Percentiles rank a stretch among this genome's conserved stretches.
Evolutionary conservation across 2,797 vertebrate species (phyloP).

Genomic region (Adrianichthys oophorus): DNA sequence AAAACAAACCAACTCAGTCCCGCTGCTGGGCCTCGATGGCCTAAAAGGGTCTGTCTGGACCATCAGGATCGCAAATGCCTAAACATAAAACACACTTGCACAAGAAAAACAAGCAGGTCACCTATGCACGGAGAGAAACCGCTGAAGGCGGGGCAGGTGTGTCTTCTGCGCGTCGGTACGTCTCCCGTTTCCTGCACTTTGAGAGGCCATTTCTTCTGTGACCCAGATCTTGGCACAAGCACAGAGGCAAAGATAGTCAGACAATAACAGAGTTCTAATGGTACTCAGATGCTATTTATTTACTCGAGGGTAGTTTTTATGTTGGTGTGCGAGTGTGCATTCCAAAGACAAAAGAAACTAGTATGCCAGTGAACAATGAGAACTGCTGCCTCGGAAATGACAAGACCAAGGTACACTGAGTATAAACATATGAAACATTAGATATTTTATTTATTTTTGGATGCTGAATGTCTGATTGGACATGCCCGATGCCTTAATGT

Average conservation of each 20-base stretch:
- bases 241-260: slow-evolving; percentile 58
- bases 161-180: slow-evolving; percentile 23
- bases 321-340: slow-evolving; percentile 31
- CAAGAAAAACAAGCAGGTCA: slow-evolving; percentile 40
- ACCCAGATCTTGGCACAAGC: slow-evolving; percentile 54
- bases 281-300: slow-evolving; percentile 60
- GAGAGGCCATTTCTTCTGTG: slow-evolving; percentile 58
- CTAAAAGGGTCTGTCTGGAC: slow-evolving; percentile 43
- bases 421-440: slow-evolving; percentile 56
- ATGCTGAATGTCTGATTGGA: slow-evolving; percentile 75
- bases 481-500: slow-evolving; percentile 80
- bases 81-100: slow-evolving; percentile 7
- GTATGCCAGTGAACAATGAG: slow-evolving; percentile 40
- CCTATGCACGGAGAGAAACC: slow-evolving; percentile 53
- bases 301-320: slow-evolving; percentile 41
- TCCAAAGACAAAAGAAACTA: slow-evolving; percentile 30
- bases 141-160: slow-evolving; percentile 44
- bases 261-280: slow-evolving; percentile 39
- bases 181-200: slow-evolving; percentile 43
- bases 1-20: slow-evolving; percentile 13
- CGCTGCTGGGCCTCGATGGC: slow-evolving; percentile 11
- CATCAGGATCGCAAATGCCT: slow-evolving; percentile 20
- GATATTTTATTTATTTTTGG: slow-evolving; percentile 74
- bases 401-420: slow-evolving; percentile 60
- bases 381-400: slow-evolving; percentile 49